phyloP scores from a whole-genome alignment of 2,113 vertebrate genomes.

The Scomber scombrus region DNA sequence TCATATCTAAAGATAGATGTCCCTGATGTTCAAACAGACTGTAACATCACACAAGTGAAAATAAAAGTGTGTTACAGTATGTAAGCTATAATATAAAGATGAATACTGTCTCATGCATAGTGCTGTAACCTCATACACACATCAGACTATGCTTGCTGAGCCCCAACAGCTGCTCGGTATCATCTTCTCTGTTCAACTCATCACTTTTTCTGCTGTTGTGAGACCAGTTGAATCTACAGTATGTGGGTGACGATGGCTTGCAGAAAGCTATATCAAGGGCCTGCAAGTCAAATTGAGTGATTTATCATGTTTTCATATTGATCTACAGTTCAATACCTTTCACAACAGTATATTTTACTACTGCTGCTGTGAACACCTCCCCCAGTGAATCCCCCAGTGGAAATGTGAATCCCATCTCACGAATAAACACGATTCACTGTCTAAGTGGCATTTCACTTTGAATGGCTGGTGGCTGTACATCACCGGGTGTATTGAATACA shows the following conservation, averaged over 20 bases:
- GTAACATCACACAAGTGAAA: conserved; percentile 32
- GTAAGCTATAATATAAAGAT: conserved; percentile 1
- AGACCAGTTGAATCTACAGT: conserved; percentile 7
- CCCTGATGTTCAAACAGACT: conserved; percentile 36
- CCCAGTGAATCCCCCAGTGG: background rate
- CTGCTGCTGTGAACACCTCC: conserved; percentile 5
- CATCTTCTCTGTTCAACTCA: conserved; percentile 7
- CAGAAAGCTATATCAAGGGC: background rate
- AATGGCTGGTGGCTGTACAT: conserved; percentile 53
- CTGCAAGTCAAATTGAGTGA: background rate
- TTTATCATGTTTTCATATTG: background rate
- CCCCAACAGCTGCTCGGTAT: conserved; percentile 5
- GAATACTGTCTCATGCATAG: background rate
- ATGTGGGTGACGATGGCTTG: background rate
- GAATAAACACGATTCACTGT: conserved; percentile 45
- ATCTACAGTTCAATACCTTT: conserved; percentile 9
- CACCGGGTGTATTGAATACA: conserved; percentile 5
- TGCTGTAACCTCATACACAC: background rate
- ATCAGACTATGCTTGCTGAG: conserved; percentile 16
- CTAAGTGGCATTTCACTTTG: conserved; percentile 48
- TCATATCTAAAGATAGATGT: conserved; percentile 39
- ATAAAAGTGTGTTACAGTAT: conserved; percentile 9
- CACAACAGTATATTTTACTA: background rate
- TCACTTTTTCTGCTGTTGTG: conserved; percentile 8
- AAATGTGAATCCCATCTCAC: conserved; percentile 26